Evolutionary conservation across 2,888 invertebrate species (phyloP), one percentile per base, ranked within the genome.

Genomic region (Apotomis betuletana): DNA sequence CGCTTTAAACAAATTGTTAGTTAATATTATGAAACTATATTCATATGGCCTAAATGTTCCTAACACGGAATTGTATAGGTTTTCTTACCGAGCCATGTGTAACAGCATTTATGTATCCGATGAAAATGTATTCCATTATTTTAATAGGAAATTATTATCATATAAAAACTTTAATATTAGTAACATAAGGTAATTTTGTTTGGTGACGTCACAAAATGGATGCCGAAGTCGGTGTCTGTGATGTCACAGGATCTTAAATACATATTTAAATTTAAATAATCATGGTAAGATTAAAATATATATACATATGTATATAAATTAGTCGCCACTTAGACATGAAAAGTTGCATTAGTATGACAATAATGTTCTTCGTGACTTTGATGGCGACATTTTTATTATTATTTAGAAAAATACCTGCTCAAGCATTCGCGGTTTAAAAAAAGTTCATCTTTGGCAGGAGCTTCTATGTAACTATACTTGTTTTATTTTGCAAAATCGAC

Each of bases 121-220:
- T 36, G 27, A 36, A 3, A 36, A 57, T 12, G 15, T 58, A 58
- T 58, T 58, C 58, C 58, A n/a, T 38, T 58, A 58, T 58, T 36
- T n/a, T 58, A 58, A n/a, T 38, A 57, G 57, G 0, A 36, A 12
- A 57, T 12, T 57, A 10, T 12, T 27, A 9, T 10, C 27, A 36
- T 9, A 5, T 10, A 57, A 36, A 4, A 5, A 5, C 8, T 44
- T 3, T 44, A 44, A 44, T 44, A 44, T 44, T 49, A 49, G 49
- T 12, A 8, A 49, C 3, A 44, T 10, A 10, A 49, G 49, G 49
- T 38, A 5, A 38, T 5, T 1, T 36, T 36, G 10, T 57, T 57
- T 36, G 12, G 55, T 55, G 36, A 36, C 57, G 55, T 8, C 49
- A 12, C 10, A 49, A 44, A 44, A 49, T 49, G 9, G 49, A 49